Evolutionary conservation across 2,113 vertebrate genomes (phyloP), one percentile per base, ranked within the genome.

Genomic region (Callaeas wilsoni): DNA sequence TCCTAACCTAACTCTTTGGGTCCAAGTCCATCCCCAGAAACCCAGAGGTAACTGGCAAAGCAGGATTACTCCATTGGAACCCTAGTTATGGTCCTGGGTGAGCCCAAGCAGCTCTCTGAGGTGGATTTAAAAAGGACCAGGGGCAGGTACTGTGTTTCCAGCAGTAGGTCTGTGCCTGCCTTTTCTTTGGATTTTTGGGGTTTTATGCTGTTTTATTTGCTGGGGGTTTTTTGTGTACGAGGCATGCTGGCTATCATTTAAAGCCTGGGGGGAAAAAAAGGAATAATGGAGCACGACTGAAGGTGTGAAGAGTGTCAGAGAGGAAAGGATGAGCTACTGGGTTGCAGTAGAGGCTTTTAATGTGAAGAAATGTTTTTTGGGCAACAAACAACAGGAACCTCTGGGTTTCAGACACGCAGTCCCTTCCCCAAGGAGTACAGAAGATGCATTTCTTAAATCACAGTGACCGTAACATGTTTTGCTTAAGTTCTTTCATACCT

Each of bases 61-160:
- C 22, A 33, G 18, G 4, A 56, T 22, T 32, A 46, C 53, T 23
- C 90, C 69, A 32, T 0, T 82, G 70, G 25, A 89, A 47, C 27
- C 35, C 42, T 16, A 3, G 12, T 1, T 15, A 5, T 4, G 53
- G 29, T 39, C 53, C 44, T 90, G 88, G 52, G 60, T 93, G 91
- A 81, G n/a, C 8, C n/a, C 35, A 18, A 60, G n/a, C 52, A 87
- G 57, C 69, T 60, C 64, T 29, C 26, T 75, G 60, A 71, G 68
- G 30, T 80, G 68, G 15, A 22, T 37, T 56, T 59, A 78, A 90
- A 35, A 63, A 67, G 63, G 50, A 16, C 7, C 35, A 11, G 3
- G 9, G 13, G 1, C 12, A 25, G 2, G 3, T 13, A 1, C 2
- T 57, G 37, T 2, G 6, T 2, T 53, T 16, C 0, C 32, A 64